Evolutionary conservation across 1,140 invertebrate genomes (phyloP).

Genomic region (Campoletis sonorensis): DNA sequence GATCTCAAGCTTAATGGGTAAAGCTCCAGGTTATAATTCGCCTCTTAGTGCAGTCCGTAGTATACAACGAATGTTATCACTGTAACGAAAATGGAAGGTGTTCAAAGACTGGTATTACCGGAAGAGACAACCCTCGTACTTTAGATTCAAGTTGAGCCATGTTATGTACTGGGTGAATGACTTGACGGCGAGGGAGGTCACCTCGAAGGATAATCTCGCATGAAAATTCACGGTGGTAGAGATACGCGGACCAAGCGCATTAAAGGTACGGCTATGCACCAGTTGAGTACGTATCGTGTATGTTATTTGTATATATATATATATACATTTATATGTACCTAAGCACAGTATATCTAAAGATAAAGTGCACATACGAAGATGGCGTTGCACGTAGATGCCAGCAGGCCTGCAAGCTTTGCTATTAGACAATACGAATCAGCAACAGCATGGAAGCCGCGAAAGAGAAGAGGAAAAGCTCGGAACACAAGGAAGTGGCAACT

Average conservation of each 20-base stretch:
- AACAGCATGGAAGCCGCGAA: slow-evolving; percentile 21
- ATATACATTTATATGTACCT: background rate
- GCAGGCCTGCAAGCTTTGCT: background rate
- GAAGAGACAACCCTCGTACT: slow-evolving; percentile 21
- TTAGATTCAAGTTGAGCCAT: slow-evolving; percentile 16
- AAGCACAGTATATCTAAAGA: background rate
- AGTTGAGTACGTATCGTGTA: background rate
- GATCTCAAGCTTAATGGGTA: slow-evolving; percentile 4
- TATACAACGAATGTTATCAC: background rate
- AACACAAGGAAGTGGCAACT: slow-evolving; percentile 46
- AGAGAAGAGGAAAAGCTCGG: background rate
- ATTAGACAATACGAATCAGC: slow-evolving; percentile 16
- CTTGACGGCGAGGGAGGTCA: background rate
- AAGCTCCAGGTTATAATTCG: slow-evolving; percentile 15
- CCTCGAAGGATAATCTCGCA: background rate
- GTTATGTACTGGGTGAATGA: background rate
- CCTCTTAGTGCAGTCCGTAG: too few species aligned
- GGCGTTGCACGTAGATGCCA: background rate
- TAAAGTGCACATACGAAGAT: slow-evolving; percentile 18
- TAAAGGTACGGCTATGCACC: slow-evolving; percentile 10
- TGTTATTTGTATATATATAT: background rate
- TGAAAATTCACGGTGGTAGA: slow-evolving; percentile 14
- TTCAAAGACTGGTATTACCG: slow-evolving; percentile 8
- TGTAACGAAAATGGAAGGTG: slow-evolving; percentile 29
- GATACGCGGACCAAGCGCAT: slow-evolving; percentile 16